Base-by-base conservation (phyloP, 2,888 invertebrate species). In the Harpagoxenus sublaevis region DNA sequence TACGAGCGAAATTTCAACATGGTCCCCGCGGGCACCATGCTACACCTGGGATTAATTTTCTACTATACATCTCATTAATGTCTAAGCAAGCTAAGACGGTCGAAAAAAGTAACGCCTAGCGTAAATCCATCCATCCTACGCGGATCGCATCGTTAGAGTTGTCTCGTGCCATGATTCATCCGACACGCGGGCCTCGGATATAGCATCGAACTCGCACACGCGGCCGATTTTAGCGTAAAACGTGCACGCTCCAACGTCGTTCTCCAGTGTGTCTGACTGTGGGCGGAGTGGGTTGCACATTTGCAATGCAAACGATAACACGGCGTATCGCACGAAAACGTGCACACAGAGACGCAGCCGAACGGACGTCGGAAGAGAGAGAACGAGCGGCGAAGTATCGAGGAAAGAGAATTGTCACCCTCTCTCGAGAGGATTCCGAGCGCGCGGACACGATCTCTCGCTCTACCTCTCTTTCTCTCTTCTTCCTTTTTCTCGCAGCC, bases 291-390 rank as follows among this genome's bases (percentile, higher is more conserved):
- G 87, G 82, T 88, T 89, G 86, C 87, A 12, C 88, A 94, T 94
- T 94, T 94, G 94, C 94, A 94, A 92, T 94, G 94, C 94, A 94
- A 94, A 94, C 93, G 92, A 92, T 91, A 92, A 92, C 94, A 92
- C 92, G 93, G 92, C 93, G 93, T 90, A 91, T 92, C 90, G 89
- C 89, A 89, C 89, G 89, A 88, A 88, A 89, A 90, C 90, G 86
- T 88, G 87, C 84, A 74, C 84, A 77, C 86, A 81, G 53, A 78
- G 77, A 66, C 73, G 68, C 79, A 60, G 48, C 60, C 83, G 83
- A 82, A 85, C 75, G 86, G 74, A 84, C 71, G 79, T 65, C 65
- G 65, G 83, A 63, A 66, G 83, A 85, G 62, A 83, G 51, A 60
- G 82, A 66, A 57, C 71, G 71, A 55, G 18, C 60, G 85, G 78